phyloP scores from a whole-genome alignment of 2,113 vertebrate species.

The Zapus hudsonius region DNA sequence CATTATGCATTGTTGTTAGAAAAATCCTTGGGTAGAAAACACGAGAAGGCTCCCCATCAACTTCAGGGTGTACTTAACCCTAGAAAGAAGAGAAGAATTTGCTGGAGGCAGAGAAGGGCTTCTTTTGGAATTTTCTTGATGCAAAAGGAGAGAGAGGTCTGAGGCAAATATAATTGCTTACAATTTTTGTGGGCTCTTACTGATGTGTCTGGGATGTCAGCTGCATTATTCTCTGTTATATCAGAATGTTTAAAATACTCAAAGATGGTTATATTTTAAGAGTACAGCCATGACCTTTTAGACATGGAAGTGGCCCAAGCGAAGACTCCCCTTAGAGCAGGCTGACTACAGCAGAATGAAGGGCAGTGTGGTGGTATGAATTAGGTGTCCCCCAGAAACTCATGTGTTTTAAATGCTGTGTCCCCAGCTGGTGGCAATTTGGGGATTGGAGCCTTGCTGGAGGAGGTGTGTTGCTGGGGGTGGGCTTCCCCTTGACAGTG shows the following conservation, averaged over 20 bases:
- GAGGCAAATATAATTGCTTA: background rate
- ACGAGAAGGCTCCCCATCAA: background rate
- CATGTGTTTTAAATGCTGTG: too few species aligned
- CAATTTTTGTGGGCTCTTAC: background rate
- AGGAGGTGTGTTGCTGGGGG: too few species aligned
- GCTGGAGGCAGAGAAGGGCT: background rate
- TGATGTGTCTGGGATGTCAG: background rate
- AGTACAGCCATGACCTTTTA: background rate
- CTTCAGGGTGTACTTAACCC: background rate
- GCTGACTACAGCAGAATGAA: background rate
- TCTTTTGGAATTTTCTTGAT: background rate
- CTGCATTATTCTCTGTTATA: background rate
- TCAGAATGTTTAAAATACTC: background rate
- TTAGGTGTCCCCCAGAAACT: too few species aligned
- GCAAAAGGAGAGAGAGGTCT: background rate
- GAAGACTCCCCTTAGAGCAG: background rate
- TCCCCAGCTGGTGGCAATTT: too few species aligned
- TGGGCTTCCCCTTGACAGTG: too few species aligned
- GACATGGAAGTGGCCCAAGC: rapidly evolving
- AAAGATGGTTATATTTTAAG: background rate
- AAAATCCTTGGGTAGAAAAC: background rate
- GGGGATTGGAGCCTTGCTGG: too few species aligned
- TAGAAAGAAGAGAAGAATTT: background rate
- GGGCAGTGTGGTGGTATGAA: too few species aligned
- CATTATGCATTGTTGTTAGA: background rate